These are phyloP conservation scores for Galleria mellonella DNA, from an alignment of 1,140 invertebrate species.

Conservation along the genomic window DNA sequence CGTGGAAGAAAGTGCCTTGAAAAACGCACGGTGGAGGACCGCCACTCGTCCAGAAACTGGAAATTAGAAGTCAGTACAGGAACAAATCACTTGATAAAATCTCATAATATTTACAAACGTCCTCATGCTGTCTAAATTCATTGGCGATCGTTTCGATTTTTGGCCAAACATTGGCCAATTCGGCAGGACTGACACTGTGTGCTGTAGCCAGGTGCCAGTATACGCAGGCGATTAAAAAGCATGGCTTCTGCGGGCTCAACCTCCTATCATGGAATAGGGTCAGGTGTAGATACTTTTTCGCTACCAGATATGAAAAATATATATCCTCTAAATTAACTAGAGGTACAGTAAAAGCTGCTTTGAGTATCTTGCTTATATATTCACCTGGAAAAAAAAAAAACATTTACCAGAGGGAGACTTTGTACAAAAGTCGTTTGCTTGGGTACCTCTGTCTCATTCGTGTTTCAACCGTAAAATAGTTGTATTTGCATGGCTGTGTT, in stretches of 20 bases:
- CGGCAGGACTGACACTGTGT: constrained; percentile 32
- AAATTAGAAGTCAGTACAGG: constrained; percentile 21
- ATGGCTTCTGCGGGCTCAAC: constrained; percentile 45
- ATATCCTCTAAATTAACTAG: constrained; percentile 59
- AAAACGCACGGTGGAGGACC: too few relatives aligned
- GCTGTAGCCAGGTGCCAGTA: constrained; percentile 34
- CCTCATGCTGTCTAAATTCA: constrained; percentile 7
- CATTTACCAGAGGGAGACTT: too few relatives aligned
- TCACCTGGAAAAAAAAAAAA: constrained; percentile 32
- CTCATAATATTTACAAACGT: constrained; percentile 22
- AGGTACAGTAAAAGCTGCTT: constrained; percentile 24
- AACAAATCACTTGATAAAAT: constrained; percentile 24
- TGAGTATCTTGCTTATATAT: constrained; percentile 27
- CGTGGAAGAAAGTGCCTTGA: too few relatives aligned
- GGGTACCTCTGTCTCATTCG: too few relatives aligned
- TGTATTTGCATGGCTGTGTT: too few relatives aligned
- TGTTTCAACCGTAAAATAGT: too few relatives aligned
- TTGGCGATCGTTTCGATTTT: constrained; percentile 15
- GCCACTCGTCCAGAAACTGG: too few relatives aligned
- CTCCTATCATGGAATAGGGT: constrained; percentile 37
- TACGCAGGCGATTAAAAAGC: constrained; percentile 20
- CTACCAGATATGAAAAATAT: constrained; percentile 51
- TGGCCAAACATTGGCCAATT: constrained; percentile 29
- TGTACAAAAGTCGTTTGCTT: too few relatives aligned
- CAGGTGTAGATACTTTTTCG: constrained; percentile 22